Evolutionary conservation across 1,140 invertebrate species (phyloP).

Genomic region (Lordiphosa mommai): DNA sequence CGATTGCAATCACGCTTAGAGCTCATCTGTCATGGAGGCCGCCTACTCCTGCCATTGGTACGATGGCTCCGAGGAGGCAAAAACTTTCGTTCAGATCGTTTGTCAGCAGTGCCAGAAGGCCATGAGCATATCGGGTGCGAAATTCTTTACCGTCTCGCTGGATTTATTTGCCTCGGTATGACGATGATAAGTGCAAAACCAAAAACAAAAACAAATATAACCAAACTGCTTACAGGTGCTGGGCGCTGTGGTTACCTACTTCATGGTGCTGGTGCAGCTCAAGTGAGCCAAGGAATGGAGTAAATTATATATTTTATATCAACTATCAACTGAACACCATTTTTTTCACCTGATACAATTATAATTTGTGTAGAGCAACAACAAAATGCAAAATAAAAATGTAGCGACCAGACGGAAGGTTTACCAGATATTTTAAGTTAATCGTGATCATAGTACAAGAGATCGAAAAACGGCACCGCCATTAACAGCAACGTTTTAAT

Average conservation of each 20-base stretch:
- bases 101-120: slow-evolving; percentile 93
- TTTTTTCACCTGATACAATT: slow-evolving; percentile 23
- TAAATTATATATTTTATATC: slow-evolving; percentile 41
- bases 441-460: too few relatives aligned
- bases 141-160: slow-evolving; percentile 92
- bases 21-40: slow-evolving; percentile 93
- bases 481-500: too few relatives aligned
- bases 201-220: too few relatives aligned
- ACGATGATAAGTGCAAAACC: slow-evolving; percentile 9
- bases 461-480: too few relatives aligned
- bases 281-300: slow-evolving; percentile 82
- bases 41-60: slow-evolving; percentile 94
- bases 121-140: slow-evolving; percentile 91
- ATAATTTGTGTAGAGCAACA: slow-evolving; percentile 25
- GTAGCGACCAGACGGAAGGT: slow-evolving; percentile 17
- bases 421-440: background rate
- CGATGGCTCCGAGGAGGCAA: slow-evolving; percentile 92
- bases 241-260: slow-evolving; percentile 93
- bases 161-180: slow-evolving; percentile 92
- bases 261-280: slow-evolving; percentile 93
- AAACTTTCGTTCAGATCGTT: slow-evolving; percentile 93
- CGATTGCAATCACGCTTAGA: slow-evolving; percentile 80
- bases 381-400: slow-evolving; percentile 49
- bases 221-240: slow-evolving; percentile 83
- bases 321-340: slow-evolving; percentile 12